phyloP scores from a whole-genome alignment of 1,140 invertebrate species.

The Latrodectus geometricus region DNA sequence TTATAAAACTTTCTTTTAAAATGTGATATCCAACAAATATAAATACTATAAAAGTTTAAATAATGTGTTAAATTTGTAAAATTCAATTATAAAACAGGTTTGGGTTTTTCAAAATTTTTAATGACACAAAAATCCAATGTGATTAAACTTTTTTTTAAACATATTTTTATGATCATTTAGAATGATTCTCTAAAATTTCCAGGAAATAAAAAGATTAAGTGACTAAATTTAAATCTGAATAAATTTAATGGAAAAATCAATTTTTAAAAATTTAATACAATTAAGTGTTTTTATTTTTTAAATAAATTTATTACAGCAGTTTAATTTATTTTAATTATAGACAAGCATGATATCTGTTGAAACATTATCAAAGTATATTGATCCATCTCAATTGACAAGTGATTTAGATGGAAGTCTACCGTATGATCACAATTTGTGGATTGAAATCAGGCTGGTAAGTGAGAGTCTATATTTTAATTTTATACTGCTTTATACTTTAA shows the following conservation, averaged over 20 bases:
- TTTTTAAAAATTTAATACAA: not conserved
- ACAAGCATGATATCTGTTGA: conserved; percentile 96
- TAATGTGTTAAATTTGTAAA: too few species aligned
- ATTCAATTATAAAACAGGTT: too few species aligned
- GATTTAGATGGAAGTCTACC: conserved; percentile 90
- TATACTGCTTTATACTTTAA: not conserved
- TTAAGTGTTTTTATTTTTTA: conserved; percentile 1
- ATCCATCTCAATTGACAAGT: conserved; percentile 88
- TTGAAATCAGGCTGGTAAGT: conserved; percentile 85
- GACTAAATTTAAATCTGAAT: too few species aligned
- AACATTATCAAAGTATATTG: conserved; percentile 90
- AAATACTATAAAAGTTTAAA: too few species aligned
- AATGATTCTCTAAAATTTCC: too few species aligned
- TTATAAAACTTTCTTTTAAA: too few species aligned
- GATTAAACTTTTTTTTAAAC: too few species aligned
- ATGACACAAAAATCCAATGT: too few species aligned
- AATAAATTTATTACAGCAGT: not conserved
- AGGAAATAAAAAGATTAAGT: not conserved
- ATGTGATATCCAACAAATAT: too few species aligned
- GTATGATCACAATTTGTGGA: conserved; percentile 97
- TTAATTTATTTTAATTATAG: conserved; percentile 74
- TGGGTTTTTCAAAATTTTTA: too few species aligned
- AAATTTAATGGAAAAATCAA: not conserved
- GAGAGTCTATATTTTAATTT: not conserved
- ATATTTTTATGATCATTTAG: too few species aligned